Evolutionary conservation across 1,140 invertebrate genomes (phyloP).

Genomic region (Ceratosolen solmsi): DNA sequence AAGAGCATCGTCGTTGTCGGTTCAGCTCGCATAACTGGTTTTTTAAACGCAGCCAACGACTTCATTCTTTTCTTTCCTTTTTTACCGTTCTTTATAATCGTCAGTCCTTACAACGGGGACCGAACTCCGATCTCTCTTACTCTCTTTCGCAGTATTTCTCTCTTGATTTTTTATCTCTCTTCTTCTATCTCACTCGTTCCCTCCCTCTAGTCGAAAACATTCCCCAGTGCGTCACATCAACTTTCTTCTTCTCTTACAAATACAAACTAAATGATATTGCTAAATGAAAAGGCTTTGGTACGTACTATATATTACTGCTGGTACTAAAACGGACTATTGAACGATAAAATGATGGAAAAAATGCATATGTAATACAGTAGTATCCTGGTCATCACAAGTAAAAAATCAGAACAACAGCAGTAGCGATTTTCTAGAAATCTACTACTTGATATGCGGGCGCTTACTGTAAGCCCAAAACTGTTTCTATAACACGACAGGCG

Average conservation of each 20-base stretch:
- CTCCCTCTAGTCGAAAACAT: conserved; percentile 64
- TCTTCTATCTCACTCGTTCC: conserved; percentile 46
- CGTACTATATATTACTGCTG: not conserved
- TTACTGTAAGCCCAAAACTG: conserved; percentile 16
- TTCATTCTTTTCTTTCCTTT: conserved; percentile 69
- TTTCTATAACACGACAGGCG: not conserved
- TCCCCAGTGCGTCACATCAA: conserved; percentile 62
- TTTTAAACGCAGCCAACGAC: conserved; percentile 72
- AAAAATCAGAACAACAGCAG: conserved; percentile 37
- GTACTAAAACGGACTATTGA: not conserved
- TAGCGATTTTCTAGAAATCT: conserved; percentile 36
- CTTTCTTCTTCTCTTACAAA: conserved; percentile 53
- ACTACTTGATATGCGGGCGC: conserved; percentile 38
- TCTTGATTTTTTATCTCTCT: conserved; percentile 21
- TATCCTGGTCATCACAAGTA: not conserved
- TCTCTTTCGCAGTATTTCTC: conserved; percentile 33
- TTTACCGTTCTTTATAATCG: conserved; percentile 74
- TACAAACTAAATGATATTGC: conserved; percentile 54
- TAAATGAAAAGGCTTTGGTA: conserved; percentile 57
- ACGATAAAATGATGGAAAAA: not conserved
- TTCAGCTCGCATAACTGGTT: conserved; percentile 72
- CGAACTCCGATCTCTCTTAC: conserved; percentile 58
- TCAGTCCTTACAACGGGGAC: conserved; percentile 65
- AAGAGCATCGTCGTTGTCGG: conserved; percentile 60
- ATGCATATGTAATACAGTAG: not conserved